These are phyloP conservation scores for Aphelenchoides bicaudatus DNA, from an alignment of 2,888 invertebrate species.

Conservation along the genomic window DNA sequence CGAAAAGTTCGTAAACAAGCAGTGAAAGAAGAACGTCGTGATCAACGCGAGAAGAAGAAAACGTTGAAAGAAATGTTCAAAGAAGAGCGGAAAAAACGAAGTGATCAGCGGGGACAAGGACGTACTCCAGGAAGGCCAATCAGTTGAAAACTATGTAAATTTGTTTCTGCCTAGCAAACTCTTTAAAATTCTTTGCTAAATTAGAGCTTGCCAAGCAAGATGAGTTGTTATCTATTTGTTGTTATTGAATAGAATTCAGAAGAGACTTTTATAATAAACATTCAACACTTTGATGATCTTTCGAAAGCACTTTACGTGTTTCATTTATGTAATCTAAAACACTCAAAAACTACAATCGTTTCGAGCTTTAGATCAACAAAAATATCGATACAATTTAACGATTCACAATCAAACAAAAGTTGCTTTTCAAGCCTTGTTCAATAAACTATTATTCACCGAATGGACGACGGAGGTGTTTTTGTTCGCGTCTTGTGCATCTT, in stretches of 20 bases:
- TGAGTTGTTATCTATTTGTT: constrained; percentile 14
- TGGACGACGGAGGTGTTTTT: too few species aligned
- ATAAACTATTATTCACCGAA: too few species aligned
- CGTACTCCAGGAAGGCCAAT: constrained; percentile 28
- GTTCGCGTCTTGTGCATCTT: too few species aligned
- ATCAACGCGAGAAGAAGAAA: constrained; percentile 54
- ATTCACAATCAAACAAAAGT: too few species aligned
- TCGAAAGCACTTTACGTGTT: too few species aligned
- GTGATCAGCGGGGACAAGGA: constrained; percentile 21
- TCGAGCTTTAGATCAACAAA: too few species aligned
- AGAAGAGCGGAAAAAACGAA: constrained; percentile 31
- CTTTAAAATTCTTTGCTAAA: constrained; percentile 12
- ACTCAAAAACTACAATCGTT: too few species aligned
- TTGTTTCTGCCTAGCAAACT: not conserved
- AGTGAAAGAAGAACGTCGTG: constrained; percentile 73
- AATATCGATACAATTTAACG: too few species aligned
- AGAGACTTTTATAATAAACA: not conserved
- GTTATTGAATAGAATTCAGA: not conserved
- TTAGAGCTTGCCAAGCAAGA: too few species aligned
- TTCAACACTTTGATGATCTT: too few species aligned
- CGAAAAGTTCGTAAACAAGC: constrained; percentile 76
- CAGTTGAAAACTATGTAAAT: constrained; percentile 21
- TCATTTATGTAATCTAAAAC: too few species aligned
- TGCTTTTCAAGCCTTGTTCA: too few species aligned
- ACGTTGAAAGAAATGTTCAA: constrained; percentile 39